phyloP scores from a whole-genome alignment of 2,888 invertebrate genomes.

The Drosophila gaucha region DNA sequence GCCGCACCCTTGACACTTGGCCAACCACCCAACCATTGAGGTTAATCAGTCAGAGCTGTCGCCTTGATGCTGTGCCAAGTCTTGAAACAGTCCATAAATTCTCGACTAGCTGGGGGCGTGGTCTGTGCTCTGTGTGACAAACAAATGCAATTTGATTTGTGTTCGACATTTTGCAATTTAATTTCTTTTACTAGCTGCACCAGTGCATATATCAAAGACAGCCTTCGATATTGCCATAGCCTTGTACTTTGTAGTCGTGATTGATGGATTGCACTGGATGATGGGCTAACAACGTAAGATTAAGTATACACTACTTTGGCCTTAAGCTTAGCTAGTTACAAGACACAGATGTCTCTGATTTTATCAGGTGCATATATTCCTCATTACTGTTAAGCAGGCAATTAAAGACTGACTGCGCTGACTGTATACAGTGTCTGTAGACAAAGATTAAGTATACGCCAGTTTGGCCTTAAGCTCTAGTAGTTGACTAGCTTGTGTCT shows the following conservation, averaged over 20 bases:
- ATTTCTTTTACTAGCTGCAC: conserved; percentile 43
- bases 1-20: conserved; percentile 67
- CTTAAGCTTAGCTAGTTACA: conserved; percentile 17
- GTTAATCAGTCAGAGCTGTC: conserved; percentile 30
- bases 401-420: too few species aligned
- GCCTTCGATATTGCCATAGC: background rate
- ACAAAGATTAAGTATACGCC: background rate
- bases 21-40: background rate
- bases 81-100: conserved; percentile 49
- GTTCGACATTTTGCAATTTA: conserved; percentile 70
- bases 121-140: conserved; percentile 20
- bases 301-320: conserved; percentile 40
- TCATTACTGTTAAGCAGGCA: too few species aligned
- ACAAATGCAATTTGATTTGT: conserved; percentile 72
- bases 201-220: conserved; percentile 62
- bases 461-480: background rate
- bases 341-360: background rate
- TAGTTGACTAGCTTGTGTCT: background rate
- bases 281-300: conserved; percentile 24
- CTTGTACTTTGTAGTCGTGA: conserved; percentile 13
- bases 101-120: background rate
- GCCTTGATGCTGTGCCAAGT: conserved; percentile 43
- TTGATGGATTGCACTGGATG: conserved; percentile 35
- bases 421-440: background rate
- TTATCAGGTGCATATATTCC: too few species aligned